Evolutionary conservation across 2,113 vertebrate genomes (phyloP).

Genomic region (Rhinolophus sinicus): DNA sequence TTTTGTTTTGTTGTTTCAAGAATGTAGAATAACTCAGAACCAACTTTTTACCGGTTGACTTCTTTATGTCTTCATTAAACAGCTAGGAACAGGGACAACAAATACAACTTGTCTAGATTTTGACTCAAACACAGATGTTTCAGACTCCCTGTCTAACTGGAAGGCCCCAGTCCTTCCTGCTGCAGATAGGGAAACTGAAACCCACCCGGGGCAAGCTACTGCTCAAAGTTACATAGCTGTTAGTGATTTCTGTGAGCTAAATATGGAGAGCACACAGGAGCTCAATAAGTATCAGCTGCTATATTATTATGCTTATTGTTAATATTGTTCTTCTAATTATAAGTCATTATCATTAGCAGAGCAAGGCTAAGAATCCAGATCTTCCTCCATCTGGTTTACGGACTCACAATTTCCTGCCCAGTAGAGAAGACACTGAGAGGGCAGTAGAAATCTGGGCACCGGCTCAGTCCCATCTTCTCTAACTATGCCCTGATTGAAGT

Average conservation of each 20-base stretch:
- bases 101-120: background rate
- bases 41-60: background rate
- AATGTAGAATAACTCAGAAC: background rate
- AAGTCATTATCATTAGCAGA: background rate
- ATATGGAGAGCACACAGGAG: background rate
- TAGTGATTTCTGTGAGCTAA: background rate
- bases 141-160: background rate
- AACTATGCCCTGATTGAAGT: background rate
- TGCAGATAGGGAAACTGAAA: background rate
- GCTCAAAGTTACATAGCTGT: background rate
- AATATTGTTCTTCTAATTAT: background rate
- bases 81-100: background rate
- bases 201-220: background rate
- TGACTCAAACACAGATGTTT: background rate
- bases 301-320: no score
- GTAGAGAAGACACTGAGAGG: background rate
- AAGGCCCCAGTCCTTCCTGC: background rate
- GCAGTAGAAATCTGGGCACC: background rate
- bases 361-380: background rate
- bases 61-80: background rate
- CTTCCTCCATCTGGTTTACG: background rate
- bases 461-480: background rate
- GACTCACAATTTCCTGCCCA: background rate
- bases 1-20: conserved; percentile 56
- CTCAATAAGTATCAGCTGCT: background rate